These are phyloP conservation scores for Agonopterix heracliana DNA, from an alignment of 2,888 invertebrate genomes.

Conservation along the genomic window DNA sequence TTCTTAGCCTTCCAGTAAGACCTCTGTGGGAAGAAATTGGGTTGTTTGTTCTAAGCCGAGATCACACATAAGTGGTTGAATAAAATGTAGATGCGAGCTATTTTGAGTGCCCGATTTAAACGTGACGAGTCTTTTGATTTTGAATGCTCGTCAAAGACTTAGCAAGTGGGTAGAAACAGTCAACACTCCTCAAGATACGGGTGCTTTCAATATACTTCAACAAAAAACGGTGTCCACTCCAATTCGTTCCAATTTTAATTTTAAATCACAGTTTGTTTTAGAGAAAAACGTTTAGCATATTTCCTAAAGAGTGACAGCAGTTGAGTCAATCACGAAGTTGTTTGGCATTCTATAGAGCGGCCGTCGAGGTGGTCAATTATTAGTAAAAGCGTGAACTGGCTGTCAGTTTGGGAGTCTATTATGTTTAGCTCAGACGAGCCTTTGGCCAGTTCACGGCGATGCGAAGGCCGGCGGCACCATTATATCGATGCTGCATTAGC, in stretches of 20 bases:
- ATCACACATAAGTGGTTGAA: too few relatives aligned
- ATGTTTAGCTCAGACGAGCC: conserved; percentile 25
- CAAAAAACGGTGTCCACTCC: conserved; percentile 7
- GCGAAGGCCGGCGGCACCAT: conserved; percentile 60
- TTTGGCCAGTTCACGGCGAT: conserved; percentile 40
- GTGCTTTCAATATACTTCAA: background rate
- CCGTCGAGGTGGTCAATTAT: conserved; percentile 61
- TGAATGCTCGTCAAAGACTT: too few relatives aligned
- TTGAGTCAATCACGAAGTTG: conserved; percentile 57
- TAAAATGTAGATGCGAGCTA: too few relatives aligned
- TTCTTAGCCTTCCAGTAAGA: too few relatives aligned
- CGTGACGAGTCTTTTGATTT: too few relatives aligned
- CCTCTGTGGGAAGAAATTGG: too few relatives aligned
- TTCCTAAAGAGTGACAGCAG: conserved; percentile 37
- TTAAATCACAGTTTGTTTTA: conserved; percentile 33
- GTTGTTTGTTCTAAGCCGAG: too few relatives aligned
- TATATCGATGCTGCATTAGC: conserved; percentile 57
- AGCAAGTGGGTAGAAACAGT: too few relatives aligned
- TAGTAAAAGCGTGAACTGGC: conserved; percentile 67
- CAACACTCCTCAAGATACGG: background rate
- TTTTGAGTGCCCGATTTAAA: too few relatives aligned
- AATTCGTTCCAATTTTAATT: conserved; percentile 27
- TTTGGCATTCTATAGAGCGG: conserved; percentile 50
- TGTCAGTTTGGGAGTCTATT: conserved; percentile 64
- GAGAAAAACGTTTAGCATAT: conserved; percentile 39